phyloP scores from a whole-genome alignment of 2,888 invertebrate species.

The Adineta ricciae region DNA sequence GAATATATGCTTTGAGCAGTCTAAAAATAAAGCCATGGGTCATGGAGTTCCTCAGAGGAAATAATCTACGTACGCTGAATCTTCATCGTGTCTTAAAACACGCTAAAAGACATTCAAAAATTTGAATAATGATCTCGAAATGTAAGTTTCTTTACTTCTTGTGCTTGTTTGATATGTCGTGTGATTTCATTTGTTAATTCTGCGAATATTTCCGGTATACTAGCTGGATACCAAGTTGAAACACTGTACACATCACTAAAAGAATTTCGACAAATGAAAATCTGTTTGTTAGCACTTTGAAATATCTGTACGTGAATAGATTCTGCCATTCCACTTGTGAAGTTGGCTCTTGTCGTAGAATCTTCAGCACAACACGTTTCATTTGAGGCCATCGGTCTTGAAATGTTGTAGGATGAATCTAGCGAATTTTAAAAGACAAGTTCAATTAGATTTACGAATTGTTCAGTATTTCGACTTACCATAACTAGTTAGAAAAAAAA shows the following conservation, averaged over 20 bases:
- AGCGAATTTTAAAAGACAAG: neutral
- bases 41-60: too few relatives aligned
- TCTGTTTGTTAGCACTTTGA: neutral
- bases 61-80: slow-evolving; percentile 55
- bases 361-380: slow-evolving; percentile 80
- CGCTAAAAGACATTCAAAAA: slow-evolving; percentile 50
- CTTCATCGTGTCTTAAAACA: slow-evolving; percentile 80
- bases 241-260: slow-evolving; percentile 74
- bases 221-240: slow-evolving; percentile 92
- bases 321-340: slow-evolving; percentile 93
- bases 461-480: neutral
- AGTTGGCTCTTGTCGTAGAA: slow-evolving; percentile 84
- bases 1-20: slow-evolving; percentile 84
- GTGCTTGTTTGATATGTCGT: slow-evolving; percentile 84
- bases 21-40: neutral
- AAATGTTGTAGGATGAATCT: slow-evolving; percentile 53
- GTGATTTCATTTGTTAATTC: slow-evolving; percentile 81
- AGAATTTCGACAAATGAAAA: neutral
- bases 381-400: slow-evolving; percentile 94
- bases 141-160: slow-evolving; percentile 55
- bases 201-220: slow-evolving; percentile 73
- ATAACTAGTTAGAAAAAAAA: neutral
- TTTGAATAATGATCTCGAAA: neutral
- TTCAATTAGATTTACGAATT: neutral
- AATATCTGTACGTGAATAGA: slow-evolving; percentile 64